Conservation (phyloP, 2,797 vertebrate species). For the Coranthus polyacanthus region DNA sequence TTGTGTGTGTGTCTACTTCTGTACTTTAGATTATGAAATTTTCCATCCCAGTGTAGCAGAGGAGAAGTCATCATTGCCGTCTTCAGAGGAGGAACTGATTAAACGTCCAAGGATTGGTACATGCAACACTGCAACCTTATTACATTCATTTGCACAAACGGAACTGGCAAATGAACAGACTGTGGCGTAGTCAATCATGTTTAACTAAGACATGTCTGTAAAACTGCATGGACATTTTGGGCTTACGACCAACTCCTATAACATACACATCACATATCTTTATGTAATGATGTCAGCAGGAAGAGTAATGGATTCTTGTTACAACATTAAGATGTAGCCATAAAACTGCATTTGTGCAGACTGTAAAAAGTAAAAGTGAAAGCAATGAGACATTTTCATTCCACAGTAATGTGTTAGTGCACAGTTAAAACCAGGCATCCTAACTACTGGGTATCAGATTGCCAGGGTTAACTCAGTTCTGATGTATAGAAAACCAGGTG, state of each 20-base stretch:
- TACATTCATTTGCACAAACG: conserved; percentile 4
- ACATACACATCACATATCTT: too few species aligned
- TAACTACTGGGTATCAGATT: conserved; percentile 11
- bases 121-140: neutral
- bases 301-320: neutral
- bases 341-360: conserved; percentile 4
- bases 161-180: neutral
- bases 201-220: neutral
- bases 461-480: neutral
- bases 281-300: too few species aligned
- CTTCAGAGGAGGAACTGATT: conserved; percentile 23
- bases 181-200: too few species aligned
- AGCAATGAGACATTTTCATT: conserved; percentile 28
- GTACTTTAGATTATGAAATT: conserved; percentile 38
- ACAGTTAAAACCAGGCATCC: conserved; percentile 16
- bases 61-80: neutral
- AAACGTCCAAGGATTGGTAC: conserved; percentile 80
- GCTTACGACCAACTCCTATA: too few species aligned
- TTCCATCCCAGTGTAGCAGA: neutral
- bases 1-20: conserved; percentile 18
- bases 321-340: conserved; percentile 4
- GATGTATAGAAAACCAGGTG: neutral
- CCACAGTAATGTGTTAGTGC: conserved; percentile 15
- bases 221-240: too few species aligned
- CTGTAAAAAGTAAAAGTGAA: conserved; percentile 16